Evolutionary conservation across 1,140 invertebrate genomes (phyloP).

Genomic region (Fopius arisanus): DNA sequence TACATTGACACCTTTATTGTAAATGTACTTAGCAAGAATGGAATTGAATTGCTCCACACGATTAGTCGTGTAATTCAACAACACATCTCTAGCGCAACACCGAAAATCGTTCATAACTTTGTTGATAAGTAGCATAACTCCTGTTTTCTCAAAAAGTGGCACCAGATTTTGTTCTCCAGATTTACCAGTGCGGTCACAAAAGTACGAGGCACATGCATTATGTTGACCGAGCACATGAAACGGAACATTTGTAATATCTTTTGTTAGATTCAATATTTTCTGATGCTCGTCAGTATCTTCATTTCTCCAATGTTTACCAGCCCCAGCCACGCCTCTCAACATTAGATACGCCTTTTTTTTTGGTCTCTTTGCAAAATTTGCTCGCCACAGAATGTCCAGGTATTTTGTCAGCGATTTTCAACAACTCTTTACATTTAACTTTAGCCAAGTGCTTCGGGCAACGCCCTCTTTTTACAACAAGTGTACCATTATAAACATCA

Average conservation of each 20-base stretch:
- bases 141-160: not conserved
- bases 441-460: slow-evolving; percentile 38
- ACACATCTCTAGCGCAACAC: not conserved
- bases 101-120: not conserved
- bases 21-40: not conserved
- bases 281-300: not conserved
- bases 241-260: not conserved
- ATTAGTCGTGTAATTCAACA: not conserved
- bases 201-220: not conserved
- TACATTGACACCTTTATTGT: not conserved
- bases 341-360: not conserved
- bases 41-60: not conserved
- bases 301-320: not conserved
- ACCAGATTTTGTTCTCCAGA: not conserved
- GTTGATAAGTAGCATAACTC: not conserved
- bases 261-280: not conserved
- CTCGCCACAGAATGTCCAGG: too few species aligned
- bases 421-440: slow-evolving; percentile 43
- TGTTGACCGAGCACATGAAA: not conserved
- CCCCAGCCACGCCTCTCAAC: not conserved
- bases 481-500: slow-evolving; percentile 39
- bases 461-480: not conserved
- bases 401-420: not conserved
- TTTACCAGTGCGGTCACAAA: not conserved
- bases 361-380: too few species aligned